Evolutionary conservation across 2,113 vertebrate species (phyloP).

Genomic region (Anser cygnoides): DNA sequence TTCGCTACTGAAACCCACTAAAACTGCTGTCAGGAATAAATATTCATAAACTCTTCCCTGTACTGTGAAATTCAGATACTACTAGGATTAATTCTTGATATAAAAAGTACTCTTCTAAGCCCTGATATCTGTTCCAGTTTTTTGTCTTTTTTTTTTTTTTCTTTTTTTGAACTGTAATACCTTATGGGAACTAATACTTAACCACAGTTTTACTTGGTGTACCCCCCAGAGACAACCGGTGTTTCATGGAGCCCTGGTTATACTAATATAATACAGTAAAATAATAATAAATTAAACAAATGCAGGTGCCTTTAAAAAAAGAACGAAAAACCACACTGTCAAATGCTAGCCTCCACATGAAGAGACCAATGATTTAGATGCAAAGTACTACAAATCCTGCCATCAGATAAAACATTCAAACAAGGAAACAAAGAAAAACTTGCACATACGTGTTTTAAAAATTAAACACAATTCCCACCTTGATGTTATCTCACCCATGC

Average conservation of each 20-base stretch:
- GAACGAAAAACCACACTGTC: constrained; percentile 17
- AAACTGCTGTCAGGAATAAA: constrained; percentile 52
- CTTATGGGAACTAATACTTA: constrained; percentile 49
- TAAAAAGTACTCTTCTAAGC: constrained; percentile 47
- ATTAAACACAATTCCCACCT: constrained; percentile 64
- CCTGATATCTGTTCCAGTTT: constrained; percentile 68
- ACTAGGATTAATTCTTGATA: not conserved
- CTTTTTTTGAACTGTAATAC: constrained; percentile 38
- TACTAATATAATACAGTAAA: constrained; percentile 63
- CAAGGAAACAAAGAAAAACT: constrained; percentile 31
- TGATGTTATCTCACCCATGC: constrained; percentile 35
- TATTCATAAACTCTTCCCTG: constrained; percentile 53
- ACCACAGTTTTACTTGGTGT: constrained; percentile 61
- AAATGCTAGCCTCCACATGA: constrained; percentile 65
- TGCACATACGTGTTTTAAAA: constrained; percentile 19
- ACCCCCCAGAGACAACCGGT: constrained; percentile 47
- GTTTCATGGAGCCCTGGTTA: constrained; percentile 52
- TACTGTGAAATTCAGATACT: constrained; percentile 37
- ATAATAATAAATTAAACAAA: constrained; percentile 77
- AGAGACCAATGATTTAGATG: constrained; percentile 63
- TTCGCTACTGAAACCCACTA: constrained; percentile 9
- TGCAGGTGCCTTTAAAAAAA: constrained; percentile 49
- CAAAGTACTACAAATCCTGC: constrained; percentile 68
- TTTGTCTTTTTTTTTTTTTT: not conserved
- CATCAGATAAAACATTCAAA: constrained; percentile 54